A percentile compares a stretch with the other conserved stretches of the same genome.
Conservation (phyloP, 30 jellyfish, hydroid and myxozoan genomes). For the Turritopsis dohrnii region DNA sequence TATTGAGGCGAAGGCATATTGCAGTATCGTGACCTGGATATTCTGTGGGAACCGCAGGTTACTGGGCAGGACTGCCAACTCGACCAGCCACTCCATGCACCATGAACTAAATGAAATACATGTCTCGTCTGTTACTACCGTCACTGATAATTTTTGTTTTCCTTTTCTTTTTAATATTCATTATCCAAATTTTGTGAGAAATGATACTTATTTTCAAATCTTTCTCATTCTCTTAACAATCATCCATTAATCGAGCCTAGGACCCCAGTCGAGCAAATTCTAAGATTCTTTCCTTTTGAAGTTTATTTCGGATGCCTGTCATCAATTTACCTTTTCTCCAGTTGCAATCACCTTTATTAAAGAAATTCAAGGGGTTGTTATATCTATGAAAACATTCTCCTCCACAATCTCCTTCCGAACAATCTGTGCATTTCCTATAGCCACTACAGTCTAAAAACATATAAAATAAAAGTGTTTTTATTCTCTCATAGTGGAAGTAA, state of each 20-base stretch:
- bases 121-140: background rate
- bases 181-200: too few species aligned
- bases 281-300: too few species aligned
- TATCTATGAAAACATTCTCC: background rate
- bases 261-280: too few species aligned
- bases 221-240: too few species aligned
- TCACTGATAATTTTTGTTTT: too few species aligned
- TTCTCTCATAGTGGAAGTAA: too few species aligned
- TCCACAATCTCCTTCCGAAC: background rate
- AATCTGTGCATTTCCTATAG: background rate
- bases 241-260: too few species aligned
- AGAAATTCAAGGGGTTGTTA: background rate
- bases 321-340: background rate
- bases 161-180: too few species aligned
- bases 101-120: constrained; percentile 34
- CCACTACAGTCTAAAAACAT: background rate
- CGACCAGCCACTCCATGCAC: constrained; percentile 45
- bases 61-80: constrained; percentile 42
- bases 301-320: too few species aligned
- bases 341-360: background rate
- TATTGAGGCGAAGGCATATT: constrained; percentile 42
- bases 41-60: constrained; percentile 37
- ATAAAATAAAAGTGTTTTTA: too few species aligned
- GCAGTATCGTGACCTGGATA: constrained; percentile 28
- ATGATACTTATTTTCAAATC: too few species aligned